These are phyloP conservation scores for Andrena camellia DNA, from an alignment of 2,888 invertebrate genomes.

Conservation along the genomic window DNA sequence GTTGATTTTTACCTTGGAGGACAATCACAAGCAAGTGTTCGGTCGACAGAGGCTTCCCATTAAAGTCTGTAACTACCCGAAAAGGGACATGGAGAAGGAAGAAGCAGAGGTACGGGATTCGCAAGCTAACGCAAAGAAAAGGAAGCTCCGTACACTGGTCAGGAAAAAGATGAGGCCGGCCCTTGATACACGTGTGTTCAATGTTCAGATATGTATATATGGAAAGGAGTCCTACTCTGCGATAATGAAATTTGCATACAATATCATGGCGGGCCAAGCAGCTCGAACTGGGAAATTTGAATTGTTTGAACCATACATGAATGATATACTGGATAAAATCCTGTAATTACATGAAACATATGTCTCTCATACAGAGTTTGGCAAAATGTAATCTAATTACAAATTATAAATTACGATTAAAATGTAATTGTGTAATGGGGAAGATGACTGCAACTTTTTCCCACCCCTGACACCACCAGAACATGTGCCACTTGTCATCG, in stretches of 20 bases:
- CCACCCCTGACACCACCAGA: too few species aligned
- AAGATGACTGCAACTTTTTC: too few species aligned
- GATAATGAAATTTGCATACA: slow-evolving; percentile 80
- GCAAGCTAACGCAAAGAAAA: slow-evolving; percentile 67
- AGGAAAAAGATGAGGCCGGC: slow-evolving; percentile 72
- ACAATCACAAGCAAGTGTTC: slow-evolving; percentile 86
- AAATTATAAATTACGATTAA: too few species aligned
- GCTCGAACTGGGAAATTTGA: slow-evolving; percentile 70
- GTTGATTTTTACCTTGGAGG: slow-evolving; percentile 90
- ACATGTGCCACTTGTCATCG: too few species aligned
- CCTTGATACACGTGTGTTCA: slow-evolving; percentile 71
- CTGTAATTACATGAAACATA: slow-evolving; percentile 45
- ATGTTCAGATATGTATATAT: slow-evolving; percentile 81
- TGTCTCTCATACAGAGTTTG: too few species aligned
- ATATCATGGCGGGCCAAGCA: slow-evolving; percentile 83
- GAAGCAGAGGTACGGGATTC: slow-evolving; percentile 84
- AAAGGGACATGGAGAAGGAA: slow-evolving; percentile 90
- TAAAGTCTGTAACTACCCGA: slow-evolving; percentile 92
- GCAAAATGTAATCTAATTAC: too few species aligned
- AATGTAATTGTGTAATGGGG: too few species aligned
- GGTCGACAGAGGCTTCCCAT: slow-evolving; percentile 89
- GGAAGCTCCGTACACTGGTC: slow-evolving; percentile 73
- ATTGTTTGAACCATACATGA: slow-evolving; percentile 77
- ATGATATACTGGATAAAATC: slow-evolving; percentile 64
- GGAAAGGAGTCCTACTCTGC: slow-evolving; percentile 82